Base-by-base conservation (phyloP, 2,797 vertebrate species). In the Mus spretus region DNA sequence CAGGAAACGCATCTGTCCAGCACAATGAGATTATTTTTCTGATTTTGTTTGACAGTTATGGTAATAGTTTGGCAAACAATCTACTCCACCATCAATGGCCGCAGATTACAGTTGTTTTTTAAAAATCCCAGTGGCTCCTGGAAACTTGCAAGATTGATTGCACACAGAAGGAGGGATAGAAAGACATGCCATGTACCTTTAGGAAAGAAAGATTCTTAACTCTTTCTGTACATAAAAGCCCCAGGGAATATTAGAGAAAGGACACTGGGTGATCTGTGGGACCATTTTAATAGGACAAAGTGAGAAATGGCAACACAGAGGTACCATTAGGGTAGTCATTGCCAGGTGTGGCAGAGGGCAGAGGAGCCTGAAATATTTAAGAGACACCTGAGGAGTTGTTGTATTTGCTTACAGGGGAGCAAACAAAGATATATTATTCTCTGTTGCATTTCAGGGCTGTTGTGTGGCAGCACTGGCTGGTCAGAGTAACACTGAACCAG, bases 61-160 rank as follows among this genome's bases (percentile, higher is more conserved):
- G 99, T 99, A 99, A 99, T 99, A 99, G 99, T 99, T 99, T 99
- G 99, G 99, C 99, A 99, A 99, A 99, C 99, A 99, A 99, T 99
- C 99, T 99, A 99, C 99, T 99, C 98, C 98, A 98, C 99, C 99
- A 99, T 99, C 99, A 99, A 99, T 99, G 99, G 99, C 99, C 98
- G 98, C 99, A 99, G 99, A 99, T 99, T 99, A 99, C 99, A 99
- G 99, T 99, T 99, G 99, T 99, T 99, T 85, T 99, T 99, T 99
- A 99, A 99, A 99, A 99, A 99, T 99, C 98, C 98, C 98, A 98
- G 98, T 98, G 14, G 93, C 99, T 99, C 98, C 98, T 99, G 98
- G 98, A 99, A 99, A 99, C 98, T 98, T 98, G 87, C 98, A 99
- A 99, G 99, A 99, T 99, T 99, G 99, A 99, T 99, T 99, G 98